phyloP scores from a whole-genome alignment of 1,140 invertebrate species.

The Temnothorax curvispinosus region DNA sequence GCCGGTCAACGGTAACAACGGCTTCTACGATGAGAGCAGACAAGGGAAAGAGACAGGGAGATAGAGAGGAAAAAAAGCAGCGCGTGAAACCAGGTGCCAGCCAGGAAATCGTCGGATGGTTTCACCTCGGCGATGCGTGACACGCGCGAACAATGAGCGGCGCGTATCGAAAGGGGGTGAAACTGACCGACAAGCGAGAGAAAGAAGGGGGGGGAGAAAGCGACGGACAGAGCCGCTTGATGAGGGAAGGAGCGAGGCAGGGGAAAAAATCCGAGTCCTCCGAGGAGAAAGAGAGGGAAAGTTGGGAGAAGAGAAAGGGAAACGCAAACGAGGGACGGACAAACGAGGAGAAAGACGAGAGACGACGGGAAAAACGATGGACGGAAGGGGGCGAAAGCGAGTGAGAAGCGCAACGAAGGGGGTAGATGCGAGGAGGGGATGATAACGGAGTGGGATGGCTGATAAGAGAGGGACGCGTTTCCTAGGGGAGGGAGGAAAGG shows the following conservation, averaged over 20 bases:
- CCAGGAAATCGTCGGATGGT: conserved; percentile 81
- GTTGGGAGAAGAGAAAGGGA: conserved; percentile 53
- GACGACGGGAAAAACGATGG: conserved; percentile 32
- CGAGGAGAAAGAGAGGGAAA: conserved; percentile 39
- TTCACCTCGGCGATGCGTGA: conserved; percentile 82
- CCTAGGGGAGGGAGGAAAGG: conserved; percentile 20
- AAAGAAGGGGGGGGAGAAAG: conserved; percentile 44
- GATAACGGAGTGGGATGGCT: conserved; percentile 6
- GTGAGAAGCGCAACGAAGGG: not conserved
- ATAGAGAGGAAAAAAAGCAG: conserved; percentile 66
- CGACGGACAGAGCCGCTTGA: conserved; percentile 33
- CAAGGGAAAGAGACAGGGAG: conserved; percentile 40
- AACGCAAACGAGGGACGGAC: conserved; percentile 3
- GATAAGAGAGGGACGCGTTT: conserved; percentile 50
- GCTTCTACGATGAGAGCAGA: conserved; percentile 7
- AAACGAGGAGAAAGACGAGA: conserved; percentile 13
- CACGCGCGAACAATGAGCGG: conserved; percentile 81
- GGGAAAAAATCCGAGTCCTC: conserved; percentile 16
- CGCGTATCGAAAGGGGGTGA: conserved; percentile 72
- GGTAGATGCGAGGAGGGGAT: conserved; percentile 4
- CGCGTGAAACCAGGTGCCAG: conserved; percentile 78
- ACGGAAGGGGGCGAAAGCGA: conserved; percentile 29
- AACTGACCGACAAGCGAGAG: conserved; percentile 53
- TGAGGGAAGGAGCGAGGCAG: conserved; percentile 17
- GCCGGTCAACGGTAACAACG: conserved; percentile 54